A percentile compares a stretch with the other conserved stretches of the same genome.
Evolutionary conservation across 1,140 invertebrate species (phyloP).

Genomic region (Thalassaphorura encarpata): DNA sequence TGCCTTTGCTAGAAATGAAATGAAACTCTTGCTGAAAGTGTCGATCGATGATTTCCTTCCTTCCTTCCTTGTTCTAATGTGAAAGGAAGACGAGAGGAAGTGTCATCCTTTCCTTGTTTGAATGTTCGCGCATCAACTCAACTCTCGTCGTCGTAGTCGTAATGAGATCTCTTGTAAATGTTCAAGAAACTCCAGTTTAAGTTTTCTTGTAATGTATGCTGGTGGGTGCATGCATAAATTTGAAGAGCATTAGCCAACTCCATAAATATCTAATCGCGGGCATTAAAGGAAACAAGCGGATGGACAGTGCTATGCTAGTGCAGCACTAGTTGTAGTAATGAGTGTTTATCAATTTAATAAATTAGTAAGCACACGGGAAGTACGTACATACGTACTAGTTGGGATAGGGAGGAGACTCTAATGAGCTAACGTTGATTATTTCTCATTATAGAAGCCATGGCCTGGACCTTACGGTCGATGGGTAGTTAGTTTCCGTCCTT

Average conservation of each 20-base stretch:
- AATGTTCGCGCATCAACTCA: too few species aligned
- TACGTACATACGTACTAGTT: neutral
- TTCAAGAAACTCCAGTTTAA: too few species aligned
- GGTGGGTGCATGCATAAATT: neutral
- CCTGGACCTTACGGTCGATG: neutral
- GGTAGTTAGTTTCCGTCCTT: too few species aligned
- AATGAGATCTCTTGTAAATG: too few species aligned
- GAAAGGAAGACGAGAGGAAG: too few species aligned
- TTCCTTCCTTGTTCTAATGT: too few species aligned
- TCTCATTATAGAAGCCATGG: neutral
- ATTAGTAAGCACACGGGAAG: constrained; percentile 10
- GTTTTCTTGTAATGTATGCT: neutral
- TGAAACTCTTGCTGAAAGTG: neutral
- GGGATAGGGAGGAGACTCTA: neutral
- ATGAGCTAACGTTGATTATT: neutral
- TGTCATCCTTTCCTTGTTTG: too few species aligned
- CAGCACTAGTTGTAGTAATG: constrained; percentile 9
- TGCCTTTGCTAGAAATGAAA: too few species aligned
- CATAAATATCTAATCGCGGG: constrained; percentile 19
- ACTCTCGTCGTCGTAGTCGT: too few species aligned
- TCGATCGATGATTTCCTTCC: neutral
- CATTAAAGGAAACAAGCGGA: neutral
- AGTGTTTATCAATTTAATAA: constrained; percentile 28
- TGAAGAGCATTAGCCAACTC: constrained; percentile 7
- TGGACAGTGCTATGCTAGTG: neutral